phyloP scores from a whole-genome alignment of 2,888 invertebrate species.

The Erpobdella octoculata region DNA sequence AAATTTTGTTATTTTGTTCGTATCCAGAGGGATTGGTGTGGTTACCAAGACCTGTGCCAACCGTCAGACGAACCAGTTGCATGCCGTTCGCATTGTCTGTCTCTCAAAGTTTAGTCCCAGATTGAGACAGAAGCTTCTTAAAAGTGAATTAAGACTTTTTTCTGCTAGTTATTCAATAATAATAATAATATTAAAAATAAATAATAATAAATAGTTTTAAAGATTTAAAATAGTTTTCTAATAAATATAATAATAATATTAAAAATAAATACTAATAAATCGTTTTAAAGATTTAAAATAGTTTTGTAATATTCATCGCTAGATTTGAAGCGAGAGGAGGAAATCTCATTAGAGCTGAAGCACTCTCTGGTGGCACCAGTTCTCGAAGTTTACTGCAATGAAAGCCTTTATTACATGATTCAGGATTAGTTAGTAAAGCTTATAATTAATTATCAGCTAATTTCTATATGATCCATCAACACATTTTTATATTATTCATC shows the following conservation, averaged over 20 bases:
- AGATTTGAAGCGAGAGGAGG: slow-evolving; percentile 27
- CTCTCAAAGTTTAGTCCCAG: slow-evolving; percentile 93
- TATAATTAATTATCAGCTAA: no score
- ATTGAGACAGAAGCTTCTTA: slow-evolving; percentile 66
- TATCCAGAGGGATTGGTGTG: slow-evolving; percentile 75
- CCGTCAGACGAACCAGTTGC: slow-evolving; percentile 84
- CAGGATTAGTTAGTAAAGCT: slow-evolving; percentile 19
- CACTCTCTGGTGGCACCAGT: slow-evolving; percentile 19
- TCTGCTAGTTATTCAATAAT: not conserved
- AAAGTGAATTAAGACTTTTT: not conserved
- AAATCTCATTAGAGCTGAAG: slow-evolving; percentile 15
- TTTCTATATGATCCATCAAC: no score
- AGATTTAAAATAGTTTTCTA: no score
- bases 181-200: not conserved
- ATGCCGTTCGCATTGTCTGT: slow-evolving; percentile 96
- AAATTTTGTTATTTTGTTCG: slow-evolving; percentile 13
- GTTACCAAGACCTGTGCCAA: slow-evolving; percentile 89
- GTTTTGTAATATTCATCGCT: not conserved
- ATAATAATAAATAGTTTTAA: slow-evolving; percentile 1
- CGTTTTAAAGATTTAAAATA: not conserved
- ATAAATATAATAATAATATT: slow-evolving; percentile 10
- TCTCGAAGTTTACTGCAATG: slow-evolving; percentile 15
- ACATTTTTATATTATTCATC: no score
- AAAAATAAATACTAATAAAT: not conserved
- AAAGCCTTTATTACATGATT: slow-evolving; percentile 19